phyloP scores from a whole-genome alignment of 23 tunicate genomes.

The Ascidia mentula region DNA sequence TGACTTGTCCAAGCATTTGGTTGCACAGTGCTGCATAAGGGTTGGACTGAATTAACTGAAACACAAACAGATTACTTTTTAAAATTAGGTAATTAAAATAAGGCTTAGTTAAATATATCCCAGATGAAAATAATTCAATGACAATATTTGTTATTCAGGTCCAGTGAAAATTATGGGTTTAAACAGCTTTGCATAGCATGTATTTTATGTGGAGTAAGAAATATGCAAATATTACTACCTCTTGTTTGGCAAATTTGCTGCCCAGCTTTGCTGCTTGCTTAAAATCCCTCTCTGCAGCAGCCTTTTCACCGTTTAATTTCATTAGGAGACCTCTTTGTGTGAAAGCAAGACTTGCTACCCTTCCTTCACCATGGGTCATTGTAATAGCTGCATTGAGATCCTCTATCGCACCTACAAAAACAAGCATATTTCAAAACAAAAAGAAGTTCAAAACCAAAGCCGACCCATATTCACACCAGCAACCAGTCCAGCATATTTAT shows the following conservation, averaged over 20 bases:
- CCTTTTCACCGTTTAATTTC: slow-evolving; percentile 61
- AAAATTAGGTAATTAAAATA: too few species aligned
- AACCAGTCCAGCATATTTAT: too few species aligned
- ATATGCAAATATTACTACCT: slow-evolving; percentile 57
- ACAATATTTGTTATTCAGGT: neutral
- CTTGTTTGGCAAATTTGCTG: slow-evolving; percentile 79
- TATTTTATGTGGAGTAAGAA: too few species aligned
- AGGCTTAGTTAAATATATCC: too few species aligned
- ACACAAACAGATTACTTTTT: too few species aligned
- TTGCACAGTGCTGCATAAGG: slow-evolving; percentile 98
- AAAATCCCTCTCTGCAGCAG: slow-evolving; percentile 53
- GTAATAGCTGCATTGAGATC: slow-evolving; percentile 70
- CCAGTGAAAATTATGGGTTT: too few species aligned
- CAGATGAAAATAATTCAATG: too few species aligned
- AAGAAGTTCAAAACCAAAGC: too few species aligned
- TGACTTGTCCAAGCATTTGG: slow-evolving; percentile 72
- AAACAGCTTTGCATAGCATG: too few species aligned
- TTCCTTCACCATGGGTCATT: slow-evolving; percentile 44
- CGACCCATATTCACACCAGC: too few species aligned
- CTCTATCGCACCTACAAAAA: slow-evolving; percentile 60
- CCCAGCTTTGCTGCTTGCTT: slow-evolving; percentile 86
- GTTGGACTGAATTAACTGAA: slow-evolving; percentile 67
- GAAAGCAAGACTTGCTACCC: slow-evolving; percentile 76
- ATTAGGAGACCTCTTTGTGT: slow-evolving; percentile 63
- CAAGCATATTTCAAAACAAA: neutral